Evolutionary conservation across 2,113 vertebrate genomes (phyloP).

Genomic region (Gallinago media): DNA sequence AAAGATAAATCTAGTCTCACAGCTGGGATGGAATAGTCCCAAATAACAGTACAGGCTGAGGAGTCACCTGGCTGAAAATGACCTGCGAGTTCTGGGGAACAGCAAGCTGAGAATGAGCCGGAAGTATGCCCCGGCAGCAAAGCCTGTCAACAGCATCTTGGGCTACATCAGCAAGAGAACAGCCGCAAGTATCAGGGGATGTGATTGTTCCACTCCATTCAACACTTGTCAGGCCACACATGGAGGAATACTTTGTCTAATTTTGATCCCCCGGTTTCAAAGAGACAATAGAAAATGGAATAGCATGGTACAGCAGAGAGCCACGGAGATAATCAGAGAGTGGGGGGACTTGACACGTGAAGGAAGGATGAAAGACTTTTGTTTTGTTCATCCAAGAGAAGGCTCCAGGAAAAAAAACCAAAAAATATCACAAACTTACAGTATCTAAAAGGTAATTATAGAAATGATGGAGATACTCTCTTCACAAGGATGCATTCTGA

Average conservation of each 20-base stretch:
- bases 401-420: neutral
- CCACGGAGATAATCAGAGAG: accelerated
- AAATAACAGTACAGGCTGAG: neutral
- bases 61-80: neutral
- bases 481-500: neutral
- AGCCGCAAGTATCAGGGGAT: neutral
- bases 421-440: neutral
- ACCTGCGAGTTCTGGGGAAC: neutral
- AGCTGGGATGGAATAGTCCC: neutral
- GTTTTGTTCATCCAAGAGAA: neutral
- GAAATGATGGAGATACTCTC: neutral
- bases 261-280: neutral
- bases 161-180: neutral
- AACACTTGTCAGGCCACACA: neutral
- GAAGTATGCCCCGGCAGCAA: neutral
- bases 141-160: neutral
- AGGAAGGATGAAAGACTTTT: neutral
- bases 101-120: neutral
- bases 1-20: neutral
- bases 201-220: neutral
- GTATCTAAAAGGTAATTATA: accelerated
- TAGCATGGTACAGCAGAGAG: neutral
- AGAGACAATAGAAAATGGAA: neutral
- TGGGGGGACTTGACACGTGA: neutral
- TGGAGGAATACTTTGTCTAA: neutral